Evolutionary conservation across 2,113 vertebrate species (phyloP).

Genomic region (Struthio camelus): DNA sequence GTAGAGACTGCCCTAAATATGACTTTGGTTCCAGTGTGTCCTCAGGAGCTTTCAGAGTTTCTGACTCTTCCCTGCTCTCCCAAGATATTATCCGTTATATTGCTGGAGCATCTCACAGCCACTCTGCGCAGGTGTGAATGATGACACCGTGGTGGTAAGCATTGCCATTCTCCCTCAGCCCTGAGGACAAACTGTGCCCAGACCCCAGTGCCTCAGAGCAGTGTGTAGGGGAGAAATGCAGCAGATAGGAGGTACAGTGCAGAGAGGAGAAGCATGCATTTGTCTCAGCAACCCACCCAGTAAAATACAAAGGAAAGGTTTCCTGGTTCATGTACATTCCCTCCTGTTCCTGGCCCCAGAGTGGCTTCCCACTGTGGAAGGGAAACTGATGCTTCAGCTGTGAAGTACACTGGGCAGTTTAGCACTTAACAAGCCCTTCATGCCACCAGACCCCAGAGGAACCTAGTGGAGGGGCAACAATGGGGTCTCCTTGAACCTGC

Average conservation of each 20-base stretch:
- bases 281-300: background rate
- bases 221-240: background rate
- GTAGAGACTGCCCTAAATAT: no score
- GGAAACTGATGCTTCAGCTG: background rate
- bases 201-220: rapidly evolving
- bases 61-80: no score
- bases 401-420: background rate
- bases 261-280: background rate
- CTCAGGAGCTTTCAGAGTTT: no score
- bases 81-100: no score
- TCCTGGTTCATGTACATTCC: no score
- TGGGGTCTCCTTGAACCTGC: background rate
- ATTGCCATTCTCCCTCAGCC: no score
- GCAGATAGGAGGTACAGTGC: background rate
- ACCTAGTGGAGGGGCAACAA: background rate
- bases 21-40: no score
- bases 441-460: background rate
- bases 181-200: background rate
- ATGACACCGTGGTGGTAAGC: no score
- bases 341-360: background rate
- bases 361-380: background rate
- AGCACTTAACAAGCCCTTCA: no score
- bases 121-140: no score
- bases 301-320: background rate
- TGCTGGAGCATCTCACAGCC: no score